Evolutionary conservation across 2,888 invertebrate species (phyloP).

Genomic region (Nasonia oneida): DNA sequence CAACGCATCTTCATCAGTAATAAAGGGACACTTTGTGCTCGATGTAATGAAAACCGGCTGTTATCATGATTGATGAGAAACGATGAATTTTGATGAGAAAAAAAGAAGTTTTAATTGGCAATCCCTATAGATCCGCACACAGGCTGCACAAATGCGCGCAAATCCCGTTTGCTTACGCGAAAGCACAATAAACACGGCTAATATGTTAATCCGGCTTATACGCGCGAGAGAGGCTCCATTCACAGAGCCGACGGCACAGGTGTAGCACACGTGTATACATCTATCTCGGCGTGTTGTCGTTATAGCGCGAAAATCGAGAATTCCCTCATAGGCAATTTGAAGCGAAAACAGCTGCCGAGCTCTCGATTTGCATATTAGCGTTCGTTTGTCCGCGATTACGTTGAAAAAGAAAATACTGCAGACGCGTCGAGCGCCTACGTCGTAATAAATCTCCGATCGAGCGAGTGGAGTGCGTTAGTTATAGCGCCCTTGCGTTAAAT

Average conservation of each 20-base stretch:
- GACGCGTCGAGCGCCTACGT: neutral
- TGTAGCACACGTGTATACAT: too few relatives aligned
- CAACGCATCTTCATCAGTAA: too few relatives aligned
- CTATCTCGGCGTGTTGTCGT: too few relatives aligned
- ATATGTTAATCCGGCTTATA: constrained; percentile 12
- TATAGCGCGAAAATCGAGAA: too few relatives aligned
- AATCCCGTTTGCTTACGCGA: neutral
- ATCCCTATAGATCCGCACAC: neutral
- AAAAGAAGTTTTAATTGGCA: neutral
- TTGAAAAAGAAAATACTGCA: too few relatives aligned
- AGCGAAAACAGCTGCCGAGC: too few relatives aligned
- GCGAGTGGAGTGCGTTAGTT: neutral
- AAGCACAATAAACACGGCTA: constrained; percentile 16
- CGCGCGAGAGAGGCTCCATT: neutral
- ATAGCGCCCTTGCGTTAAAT: neutral
- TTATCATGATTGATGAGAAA: neutral
- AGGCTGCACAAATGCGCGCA: too few relatives aligned
- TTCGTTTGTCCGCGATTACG: too few relatives aligned
- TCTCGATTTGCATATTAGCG: too few relatives aligned
- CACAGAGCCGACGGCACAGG: neutral
- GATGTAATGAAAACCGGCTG: too few relatives aligned
- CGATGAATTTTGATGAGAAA: neutral
- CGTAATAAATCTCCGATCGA: neutral
- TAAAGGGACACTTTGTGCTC: too few relatives aligned
- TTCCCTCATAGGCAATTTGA: too few relatives aligned